phyloP scores from a whole-genome alignment of 2,888 invertebrate genomes.

The Drosophila borealis region DNA sequence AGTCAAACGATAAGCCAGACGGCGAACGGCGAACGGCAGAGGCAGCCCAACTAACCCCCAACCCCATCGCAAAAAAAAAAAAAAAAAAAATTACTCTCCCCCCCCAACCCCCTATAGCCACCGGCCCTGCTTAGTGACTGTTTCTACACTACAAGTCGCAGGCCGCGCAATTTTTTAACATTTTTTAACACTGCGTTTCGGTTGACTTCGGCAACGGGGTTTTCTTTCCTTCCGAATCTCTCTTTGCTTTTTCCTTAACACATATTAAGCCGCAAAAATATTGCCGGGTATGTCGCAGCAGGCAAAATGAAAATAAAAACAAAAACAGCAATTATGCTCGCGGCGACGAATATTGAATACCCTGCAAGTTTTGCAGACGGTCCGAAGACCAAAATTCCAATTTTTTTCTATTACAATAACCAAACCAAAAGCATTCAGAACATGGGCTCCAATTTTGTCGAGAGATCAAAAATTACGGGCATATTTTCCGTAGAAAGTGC shows the following conservation, averaged over 20 bases:
- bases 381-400: no score
- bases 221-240: conserved; percentile 3
- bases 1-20: conserved; percentile 70
- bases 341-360: no score
- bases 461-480: no score
- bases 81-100: neutral
- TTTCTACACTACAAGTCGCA: conserved; percentile 29
- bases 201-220: conserved; percentile 42
- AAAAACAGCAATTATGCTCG: neutral
- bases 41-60: conserved; percentile 3
- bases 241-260: conserved; percentile 52
- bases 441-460: no score
- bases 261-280: conserved; percentile 81
- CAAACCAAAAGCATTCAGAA: no score
- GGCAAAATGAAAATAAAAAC: conserved; percentile 11
- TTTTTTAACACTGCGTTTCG: conserved; percentile 55
- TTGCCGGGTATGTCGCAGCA: conserved; percentile 51
- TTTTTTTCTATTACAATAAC: no score
- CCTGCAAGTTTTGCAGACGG: no score
- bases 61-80: neutral
- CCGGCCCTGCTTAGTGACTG: conserved; percentile 16
- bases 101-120: neutral
- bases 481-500: no score
- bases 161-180: conserved; percentile 33
- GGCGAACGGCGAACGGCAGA: conserved; percentile 9